These are phyloP conservation scores for Volucella inflata DNA, from an alignment of 2,888 invertebrate genomes.

Conservation along the genomic window DNA sequence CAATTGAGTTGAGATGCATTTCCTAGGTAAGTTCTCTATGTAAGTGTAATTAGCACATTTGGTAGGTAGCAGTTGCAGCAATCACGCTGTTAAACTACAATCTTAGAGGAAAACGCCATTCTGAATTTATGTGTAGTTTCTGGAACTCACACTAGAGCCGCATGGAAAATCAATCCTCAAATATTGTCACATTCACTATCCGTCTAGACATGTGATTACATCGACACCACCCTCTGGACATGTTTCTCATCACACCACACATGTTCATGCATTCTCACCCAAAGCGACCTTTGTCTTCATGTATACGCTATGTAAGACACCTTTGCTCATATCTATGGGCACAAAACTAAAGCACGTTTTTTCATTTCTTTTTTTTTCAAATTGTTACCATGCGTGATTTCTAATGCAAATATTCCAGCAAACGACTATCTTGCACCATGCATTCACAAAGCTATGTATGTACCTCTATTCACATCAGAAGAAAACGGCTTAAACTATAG, in stretches of 20 bases:
- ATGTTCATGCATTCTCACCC: conserved; percentile 1
- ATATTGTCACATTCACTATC: conserved; percentile 14
- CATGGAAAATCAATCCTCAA: neutral
- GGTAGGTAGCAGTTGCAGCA: too few relatives aligned
- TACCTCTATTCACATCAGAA: conserved; percentile 21
- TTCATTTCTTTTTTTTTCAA: conserved; percentile 13
- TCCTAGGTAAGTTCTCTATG: too few relatives aligned
- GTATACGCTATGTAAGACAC: neutral
- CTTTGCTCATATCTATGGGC: too few relatives aligned
- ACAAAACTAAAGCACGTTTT: neutral
- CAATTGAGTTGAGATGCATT: too few relatives aligned
- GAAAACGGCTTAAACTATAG: conserved; percentile 21
- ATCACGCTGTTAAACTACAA: too few relatives aligned
- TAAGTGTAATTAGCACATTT: too few relatives aligned
- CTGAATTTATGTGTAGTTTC: too few relatives aligned
- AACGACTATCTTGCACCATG: conserved; percentile 35
- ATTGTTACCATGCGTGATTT: conserved; percentile 50
- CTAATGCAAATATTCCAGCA: conserved; percentile 52
- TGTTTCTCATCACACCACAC: conserved; percentile 14
- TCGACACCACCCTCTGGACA: conserved; percentile 41
- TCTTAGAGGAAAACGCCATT: too few relatives aligned
- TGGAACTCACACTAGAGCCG: neutral
- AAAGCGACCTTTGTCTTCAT: conserved; percentile 35
- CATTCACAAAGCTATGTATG: conserved; percentile 37
- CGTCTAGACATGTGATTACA: conserved; percentile 56